phyloP scores from a whole-genome alignment of 2,888 invertebrate species.

The Megastigmus dorsalis region DNA sequence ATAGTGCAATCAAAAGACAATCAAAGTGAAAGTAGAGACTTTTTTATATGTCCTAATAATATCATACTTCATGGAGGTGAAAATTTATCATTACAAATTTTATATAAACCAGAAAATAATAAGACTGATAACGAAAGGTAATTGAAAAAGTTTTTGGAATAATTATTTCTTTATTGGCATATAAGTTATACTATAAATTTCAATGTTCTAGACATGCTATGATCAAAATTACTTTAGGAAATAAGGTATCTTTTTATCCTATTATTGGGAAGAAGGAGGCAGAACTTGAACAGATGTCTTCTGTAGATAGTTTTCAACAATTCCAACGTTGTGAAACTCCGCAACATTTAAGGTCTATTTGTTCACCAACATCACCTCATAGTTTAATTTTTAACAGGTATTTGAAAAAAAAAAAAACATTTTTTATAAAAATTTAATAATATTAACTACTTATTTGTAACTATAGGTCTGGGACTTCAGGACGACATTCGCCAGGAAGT shows the following conservation, averaged over 20 bases:
- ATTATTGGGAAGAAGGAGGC: conserved; percentile 59
- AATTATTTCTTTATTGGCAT: neutral
- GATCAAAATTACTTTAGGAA: conserved; percentile 61
- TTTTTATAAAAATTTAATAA: neutral
- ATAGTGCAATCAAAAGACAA: conserved; percentile 59
- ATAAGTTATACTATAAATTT: conserved; percentile 33
- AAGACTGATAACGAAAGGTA: conserved; percentile 60
- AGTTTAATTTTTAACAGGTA: conserved; percentile 66
- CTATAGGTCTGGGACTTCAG: conserved; percentile 64
- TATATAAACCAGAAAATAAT: conserved; percentile 59
- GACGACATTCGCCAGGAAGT: conserved; percentile 70
- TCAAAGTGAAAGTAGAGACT: conserved; percentile 55
- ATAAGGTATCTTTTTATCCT: conserved; percentile 61
- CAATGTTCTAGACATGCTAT: conserved; percentile 58
- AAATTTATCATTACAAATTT: conserved; percentile 60
- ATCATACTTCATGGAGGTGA: conserved; percentile 60
- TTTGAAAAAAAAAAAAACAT: conserved; percentile 14
- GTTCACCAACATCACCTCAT: conserved; percentile 69
- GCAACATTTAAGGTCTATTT: conserved; percentile 58
- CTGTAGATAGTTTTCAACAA: conserved; percentile 60
- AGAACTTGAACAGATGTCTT: conserved; percentile 55
- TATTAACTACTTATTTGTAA: neutral
- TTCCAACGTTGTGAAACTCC: conserved; percentile 66
- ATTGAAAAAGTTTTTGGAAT: conserved; percentile 13
- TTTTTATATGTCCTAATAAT: conserved; percentile 62